Evolutionary conservation across 2,888 invertebrate genomes (phyloP), one percentile per base, ranked within the genome.

Genomic region (Scotopteryx bipunctaria): DNA sequence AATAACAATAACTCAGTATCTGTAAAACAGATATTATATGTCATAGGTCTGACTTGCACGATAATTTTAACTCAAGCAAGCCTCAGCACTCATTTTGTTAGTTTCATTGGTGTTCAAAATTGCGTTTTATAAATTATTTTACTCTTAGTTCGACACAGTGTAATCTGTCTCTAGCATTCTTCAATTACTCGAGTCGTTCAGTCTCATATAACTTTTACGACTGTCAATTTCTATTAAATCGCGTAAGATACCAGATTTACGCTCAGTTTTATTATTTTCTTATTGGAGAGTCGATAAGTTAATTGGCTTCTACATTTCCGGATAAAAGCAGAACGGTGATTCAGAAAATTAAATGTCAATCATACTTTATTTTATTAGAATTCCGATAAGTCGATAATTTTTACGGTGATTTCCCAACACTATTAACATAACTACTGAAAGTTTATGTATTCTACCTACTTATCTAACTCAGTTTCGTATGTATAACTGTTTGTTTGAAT

Each of bases 221-320:
- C 40, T 25, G 40, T 19, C 16, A 36, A 47, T 58, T 57, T 58
- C 51, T 52, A 42, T 48, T 47, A 44, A 46, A 44, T 46, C 35
- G 47, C 32, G 17, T 42, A 29, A 46, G 35, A 25, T 21, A 46
- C 49, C 14, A 44, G 31, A 55, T 54, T 58, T 55, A 57, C 44
- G 41, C 41, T 29, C 35, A 33, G 33, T 38, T 54, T 55, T 52
- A 61, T 47, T 50, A 49, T 51, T 37, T 47, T 43, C 40, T 49
- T 47, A 57, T 53, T 52, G 42, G 55, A 13, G 43, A 25, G 37
- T 47, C 37, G 56, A 59, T 55, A 47, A 33, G 23, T 45, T 56
- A 45, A 57, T 55, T 33, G 40, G 27, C 36, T 44, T 31, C 35
- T 21, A 41, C n/a, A 23, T 48, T 54, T 50, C 54, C 46, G 29